Evolutionary conservation across 2,113 vertebrate species (phyloP), one percentile per base, ranked within the genome.

Genomic region (Microcebus jonahi): DNA sequence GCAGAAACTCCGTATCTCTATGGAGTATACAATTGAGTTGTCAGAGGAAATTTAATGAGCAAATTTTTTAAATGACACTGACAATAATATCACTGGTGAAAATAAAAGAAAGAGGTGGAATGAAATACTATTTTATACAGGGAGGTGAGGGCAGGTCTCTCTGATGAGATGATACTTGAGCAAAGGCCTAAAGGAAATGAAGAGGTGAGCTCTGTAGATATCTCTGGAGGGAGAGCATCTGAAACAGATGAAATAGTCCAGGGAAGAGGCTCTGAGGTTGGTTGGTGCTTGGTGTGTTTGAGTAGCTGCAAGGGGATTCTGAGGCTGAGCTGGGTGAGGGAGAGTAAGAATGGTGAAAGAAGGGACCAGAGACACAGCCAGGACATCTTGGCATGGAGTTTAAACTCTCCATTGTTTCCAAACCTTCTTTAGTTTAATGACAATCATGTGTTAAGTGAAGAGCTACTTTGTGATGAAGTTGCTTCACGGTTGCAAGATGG

Each of bases 281-380:
- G 34, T n/a, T 6, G 0, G 0, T 17, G 4, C 21, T 42, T 29
- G n/a, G 34, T 6, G 4, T 3, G 45, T 79, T 42, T 59, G 55
- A 83, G 87, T 10, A 71, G 61, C 42, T 50, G 7, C 45, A 21
- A 23, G 67, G 81, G 90, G 45, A 73, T 67, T 36, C n/a, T 57
- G 39, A 77, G 42, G 14, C 36, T 59, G 55, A 59, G 39, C 4
- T 36, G 15, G 36, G 5, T 18, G 6, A 8, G 29, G 29, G 21
- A 67, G 18, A 80, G 9, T 5, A 50, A 91, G 63, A 34, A 7
- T 31, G 18, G 10, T 31, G 59, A 34, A 20, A 8, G 27, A 50
- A 53, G 21, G 50, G 53, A 27, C 14, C 9, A 63, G 39, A 59
- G 21, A 63, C 48, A 42, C 4, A 80, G 31, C 20, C 18, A 48